phyloP scores from a whole-genome alignment of 2,113 vertebrate genomes.

The Daphoenositta chrysoptera region DNA sequence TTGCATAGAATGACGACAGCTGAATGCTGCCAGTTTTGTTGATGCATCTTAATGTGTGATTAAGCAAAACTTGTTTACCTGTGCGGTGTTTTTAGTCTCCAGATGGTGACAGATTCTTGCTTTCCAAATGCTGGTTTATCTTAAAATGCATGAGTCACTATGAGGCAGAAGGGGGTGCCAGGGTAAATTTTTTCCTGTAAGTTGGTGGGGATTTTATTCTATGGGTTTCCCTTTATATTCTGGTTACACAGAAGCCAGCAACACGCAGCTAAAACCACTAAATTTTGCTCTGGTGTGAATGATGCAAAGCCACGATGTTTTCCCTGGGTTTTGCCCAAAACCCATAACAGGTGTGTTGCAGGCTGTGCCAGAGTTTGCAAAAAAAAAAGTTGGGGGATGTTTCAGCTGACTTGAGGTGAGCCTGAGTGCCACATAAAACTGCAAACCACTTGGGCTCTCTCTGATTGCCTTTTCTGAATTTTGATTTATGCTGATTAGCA shows the following conservation, averaged over 20 bases:
- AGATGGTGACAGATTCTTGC: background rate
- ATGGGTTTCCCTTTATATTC: background rate
- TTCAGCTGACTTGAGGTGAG: background rate
- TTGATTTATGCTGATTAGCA: background rate
- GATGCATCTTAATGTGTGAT: background rate
- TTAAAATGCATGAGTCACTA: background rate
- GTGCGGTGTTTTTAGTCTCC: background rate
- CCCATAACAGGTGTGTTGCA: background rate
- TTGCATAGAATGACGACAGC: background rate
- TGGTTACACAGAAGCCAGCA: background rate
- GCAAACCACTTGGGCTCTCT: background rate
- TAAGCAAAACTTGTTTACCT: background rate
- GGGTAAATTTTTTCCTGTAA: background rate
- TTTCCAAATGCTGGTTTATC: background rate
- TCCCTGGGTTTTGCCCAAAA: constrained; percentile 14
- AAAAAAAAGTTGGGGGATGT: background rate
- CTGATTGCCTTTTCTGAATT: background rate
- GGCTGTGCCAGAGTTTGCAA: background rate
- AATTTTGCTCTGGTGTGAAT: background rate
- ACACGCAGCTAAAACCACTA: background rate
- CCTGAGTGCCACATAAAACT: background rate
- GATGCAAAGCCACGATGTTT: background rate
- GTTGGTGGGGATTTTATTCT: background rate
- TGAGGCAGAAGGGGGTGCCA: background rate
- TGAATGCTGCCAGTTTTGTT: background rate